Conservation (phyloP, 2,113 vertebrate genomes). For the Sphaerodactylus townsendi region DNA sequence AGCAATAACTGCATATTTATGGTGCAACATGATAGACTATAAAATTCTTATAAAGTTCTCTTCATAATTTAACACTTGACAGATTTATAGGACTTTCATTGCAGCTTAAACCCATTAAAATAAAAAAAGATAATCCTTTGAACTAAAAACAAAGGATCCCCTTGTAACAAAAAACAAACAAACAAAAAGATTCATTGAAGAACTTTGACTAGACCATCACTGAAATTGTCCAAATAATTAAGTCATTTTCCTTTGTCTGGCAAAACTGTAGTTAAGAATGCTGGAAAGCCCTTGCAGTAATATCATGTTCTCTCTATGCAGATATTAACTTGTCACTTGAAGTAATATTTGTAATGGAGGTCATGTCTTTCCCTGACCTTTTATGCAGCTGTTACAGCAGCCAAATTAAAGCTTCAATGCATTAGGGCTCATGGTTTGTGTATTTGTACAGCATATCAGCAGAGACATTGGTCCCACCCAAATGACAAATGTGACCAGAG, state of each 20-base stretch:
- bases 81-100: conserved; percentile 11
- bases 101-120: conserved; percentile 15
- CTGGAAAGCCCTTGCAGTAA: not conserved
- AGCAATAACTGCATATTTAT: not conserved
- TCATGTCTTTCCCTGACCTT: not conserved
- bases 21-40: not conserved
- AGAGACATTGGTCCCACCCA: not conserved
- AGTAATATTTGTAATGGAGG: not conserved
- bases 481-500: no score
- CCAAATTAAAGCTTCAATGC: not conserved
- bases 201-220: not conserved
- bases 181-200: not conserved
- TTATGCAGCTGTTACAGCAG: not conserved
- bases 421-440: not conserved
- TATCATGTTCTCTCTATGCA: not conserved
- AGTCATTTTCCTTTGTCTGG: not conserved
- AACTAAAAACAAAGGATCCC: not conserved
- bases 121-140: not conserved
- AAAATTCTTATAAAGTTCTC: not conserved
- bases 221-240: not conserved
- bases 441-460: not conserved
- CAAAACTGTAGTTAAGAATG: not conserved
- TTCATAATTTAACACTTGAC: not conserved
- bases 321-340: not conserved
- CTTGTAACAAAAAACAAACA: not conserved